phyloP scores from a whole-genome alignment of 2,797 vertebrate genomes.

The Sebastes iracundus region DNA sequence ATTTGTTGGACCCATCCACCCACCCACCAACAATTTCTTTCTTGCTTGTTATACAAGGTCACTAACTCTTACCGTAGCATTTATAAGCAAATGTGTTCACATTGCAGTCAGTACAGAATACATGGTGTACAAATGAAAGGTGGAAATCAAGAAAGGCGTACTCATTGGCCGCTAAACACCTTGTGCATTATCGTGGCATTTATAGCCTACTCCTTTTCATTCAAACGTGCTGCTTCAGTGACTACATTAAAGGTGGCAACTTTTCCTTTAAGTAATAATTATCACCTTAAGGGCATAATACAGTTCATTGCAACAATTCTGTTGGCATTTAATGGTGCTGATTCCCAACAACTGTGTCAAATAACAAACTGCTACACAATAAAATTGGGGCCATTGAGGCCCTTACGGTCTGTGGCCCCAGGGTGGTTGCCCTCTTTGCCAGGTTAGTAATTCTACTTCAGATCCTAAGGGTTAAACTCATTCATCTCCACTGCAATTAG shows the following conservation, averaged over 20 bases:
- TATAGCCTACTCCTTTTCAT: too few species aligned
- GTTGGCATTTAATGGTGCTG: background rate
- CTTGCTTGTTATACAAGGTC: too few species aligned
- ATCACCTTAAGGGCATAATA: background rate
- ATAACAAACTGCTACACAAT: background rate
- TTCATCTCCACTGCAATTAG: constrained; percentile 21
- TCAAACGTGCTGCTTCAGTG: too few species aligned
- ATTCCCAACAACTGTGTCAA: background rate
- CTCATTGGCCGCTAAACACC: too few species aligned
- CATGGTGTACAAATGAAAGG: too few species aligned
- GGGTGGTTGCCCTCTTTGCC: background rate
- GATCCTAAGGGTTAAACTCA: background rate
- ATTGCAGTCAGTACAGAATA: too few species aligned
- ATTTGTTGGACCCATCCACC: too few species aligned
- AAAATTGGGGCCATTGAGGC: background rate
- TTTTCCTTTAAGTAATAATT: background rate
- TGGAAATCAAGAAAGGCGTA: too few species aligned
- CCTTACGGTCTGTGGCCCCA: background rate
- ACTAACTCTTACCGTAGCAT: too few species aligned
- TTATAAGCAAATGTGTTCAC: too few species aligned
- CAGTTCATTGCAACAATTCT: background rate
- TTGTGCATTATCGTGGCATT: too few species aligned
- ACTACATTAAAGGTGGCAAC: background rate
- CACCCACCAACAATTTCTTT: too few species aligned
- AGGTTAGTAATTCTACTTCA: background rate